A percentile compares a stretch with the other conserved stretches of the same genome.
phyloP scores from a whole-genome alignment of 1,140 invertebrate species.

The Agrypnia vestita region DNA sequence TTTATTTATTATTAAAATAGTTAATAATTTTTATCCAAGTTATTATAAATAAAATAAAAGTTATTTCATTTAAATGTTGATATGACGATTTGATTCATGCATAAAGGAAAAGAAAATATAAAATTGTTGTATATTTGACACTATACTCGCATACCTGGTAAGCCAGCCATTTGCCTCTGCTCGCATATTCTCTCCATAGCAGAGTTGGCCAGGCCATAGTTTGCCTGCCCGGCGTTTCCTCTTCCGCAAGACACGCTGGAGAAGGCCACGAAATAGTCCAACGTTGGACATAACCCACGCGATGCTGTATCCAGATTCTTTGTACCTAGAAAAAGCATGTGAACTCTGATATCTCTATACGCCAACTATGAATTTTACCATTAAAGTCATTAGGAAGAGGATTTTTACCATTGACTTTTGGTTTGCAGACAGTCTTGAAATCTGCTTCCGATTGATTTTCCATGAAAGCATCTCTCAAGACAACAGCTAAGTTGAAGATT shows the following conservation, averaged over 20 bases:
- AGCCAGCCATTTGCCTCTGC: conserved; percentile 83
- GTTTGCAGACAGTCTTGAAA: conserved; percentile 83
- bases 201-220: conserved; percentile 97
- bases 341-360: too few relatives aligned
- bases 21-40: too few relatives aligned
- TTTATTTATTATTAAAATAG: too few relatives aligned
- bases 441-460: conserved; percentile 89
- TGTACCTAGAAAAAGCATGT: conserved; percentile 71
- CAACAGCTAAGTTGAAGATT: conserved; percentile 95
- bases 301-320: conserved; percentile 84
- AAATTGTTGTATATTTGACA: too few relatives aligned
- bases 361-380: background rate
- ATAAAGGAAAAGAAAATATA: too few relatives aligned
- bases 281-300: conserved; percentile 81
- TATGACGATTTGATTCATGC: too few relatives aligned
- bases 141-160: conserved; percentile 74
- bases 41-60: too few relatives aligned
- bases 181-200: conserved; percentile 97
- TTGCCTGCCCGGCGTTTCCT: conserved; percentile 95
- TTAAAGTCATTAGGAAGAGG: background rate
- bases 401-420: conserved; percentile 85
- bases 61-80: too few relatives aligned
- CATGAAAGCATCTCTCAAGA: conserved; percentile 89
- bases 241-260: conserved; percentile 95
- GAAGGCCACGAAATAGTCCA: conserved; percentile 95